Conservation (phyloP, 2,797 vertebrate species). For the Danio choprae region DNA sequence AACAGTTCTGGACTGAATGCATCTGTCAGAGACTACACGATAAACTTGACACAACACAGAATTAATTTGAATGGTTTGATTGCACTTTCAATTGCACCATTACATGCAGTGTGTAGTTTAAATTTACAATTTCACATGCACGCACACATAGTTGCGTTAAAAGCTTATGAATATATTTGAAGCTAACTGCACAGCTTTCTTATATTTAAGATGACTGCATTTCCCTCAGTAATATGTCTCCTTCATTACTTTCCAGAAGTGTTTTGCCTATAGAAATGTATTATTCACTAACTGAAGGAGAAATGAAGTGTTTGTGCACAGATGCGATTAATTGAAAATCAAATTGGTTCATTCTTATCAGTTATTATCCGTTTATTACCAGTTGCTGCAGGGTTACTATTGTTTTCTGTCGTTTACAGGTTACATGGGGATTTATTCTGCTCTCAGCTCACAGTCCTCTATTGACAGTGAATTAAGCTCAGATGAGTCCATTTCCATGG, state of each 20-base stretch:
- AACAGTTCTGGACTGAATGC: too few relatives aligned
- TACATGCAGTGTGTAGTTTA: too few relatives aligned
- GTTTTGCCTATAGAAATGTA: neutral
- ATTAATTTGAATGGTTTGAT: too few relatives aligned
- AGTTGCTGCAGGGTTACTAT: neutral
- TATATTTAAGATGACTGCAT: neutral
- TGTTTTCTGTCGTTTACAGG: constrained; percentile 70
- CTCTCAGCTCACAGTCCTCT: constrained; percentile 93
- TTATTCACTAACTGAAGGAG: neutral
- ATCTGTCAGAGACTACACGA: too few relatives aligned
- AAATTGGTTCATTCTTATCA: neutral
- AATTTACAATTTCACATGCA: too few relatives aligned
- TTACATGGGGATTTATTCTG: constrained; percentile 79
- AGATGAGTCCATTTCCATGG: constrained; percentile 95
- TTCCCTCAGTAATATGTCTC: neutral
- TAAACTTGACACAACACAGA: too few relatives aligned
- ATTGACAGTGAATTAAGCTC: constrained; percentile 93
- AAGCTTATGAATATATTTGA: neutral
- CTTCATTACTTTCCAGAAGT: neutral
- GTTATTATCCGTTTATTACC: neutral
- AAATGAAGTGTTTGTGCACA: neutral
- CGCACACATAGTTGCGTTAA: neutral
- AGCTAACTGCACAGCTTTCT: neutral
- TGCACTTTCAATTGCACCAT: too few relatives aligned
- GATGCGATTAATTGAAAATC: neutral